Conservation (phyloP, 2,888 invertebrate genomes). For the Nomada hirtipes region DNA sequence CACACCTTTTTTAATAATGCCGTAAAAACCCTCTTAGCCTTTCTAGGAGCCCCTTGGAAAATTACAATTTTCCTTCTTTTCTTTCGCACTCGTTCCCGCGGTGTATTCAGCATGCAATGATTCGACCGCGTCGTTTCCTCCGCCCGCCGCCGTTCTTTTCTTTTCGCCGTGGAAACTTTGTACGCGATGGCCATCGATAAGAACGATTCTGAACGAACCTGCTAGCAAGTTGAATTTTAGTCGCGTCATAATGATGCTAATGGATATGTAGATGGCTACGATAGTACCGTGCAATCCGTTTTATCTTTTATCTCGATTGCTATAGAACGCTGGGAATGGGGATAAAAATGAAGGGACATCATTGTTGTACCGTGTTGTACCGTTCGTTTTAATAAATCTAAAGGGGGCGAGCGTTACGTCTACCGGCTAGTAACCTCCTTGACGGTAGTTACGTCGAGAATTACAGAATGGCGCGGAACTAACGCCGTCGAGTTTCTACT, state of each 20-base stretch:
- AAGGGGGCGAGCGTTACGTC: constrained; percentile 22
- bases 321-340: no score
- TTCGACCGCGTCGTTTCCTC: constrained; percentile 17
- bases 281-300: no score
- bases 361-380: no score
- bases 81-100: not conserved
- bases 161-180: not conserved
- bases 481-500: constrained; percentile 61
- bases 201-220: not conserved
- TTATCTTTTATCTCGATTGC: no score
- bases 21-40: constrained; percentile 63
- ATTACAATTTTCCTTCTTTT: constrained; percentile 58
- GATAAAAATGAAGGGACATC: not conserved
- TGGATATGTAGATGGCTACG: no score
- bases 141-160: not conserved
- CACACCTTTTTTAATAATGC: constrained; percentile 66
- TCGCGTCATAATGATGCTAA: not conserved
- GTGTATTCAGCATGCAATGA: constrained; percentile 22
- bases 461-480: constrained; percentile 60
- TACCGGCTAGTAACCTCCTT: constrained; percentile 62
- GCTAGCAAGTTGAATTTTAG: not conserved
- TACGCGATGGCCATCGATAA: constrained; percentile 16
- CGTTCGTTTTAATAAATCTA: constrained; percentile 44
- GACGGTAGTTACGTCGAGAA: constrained; percentile 56
- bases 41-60: constrained; percentile 62